Conservation (phyloP, 2,888 invertebrate species). For the Athalia circularis region DNA sequence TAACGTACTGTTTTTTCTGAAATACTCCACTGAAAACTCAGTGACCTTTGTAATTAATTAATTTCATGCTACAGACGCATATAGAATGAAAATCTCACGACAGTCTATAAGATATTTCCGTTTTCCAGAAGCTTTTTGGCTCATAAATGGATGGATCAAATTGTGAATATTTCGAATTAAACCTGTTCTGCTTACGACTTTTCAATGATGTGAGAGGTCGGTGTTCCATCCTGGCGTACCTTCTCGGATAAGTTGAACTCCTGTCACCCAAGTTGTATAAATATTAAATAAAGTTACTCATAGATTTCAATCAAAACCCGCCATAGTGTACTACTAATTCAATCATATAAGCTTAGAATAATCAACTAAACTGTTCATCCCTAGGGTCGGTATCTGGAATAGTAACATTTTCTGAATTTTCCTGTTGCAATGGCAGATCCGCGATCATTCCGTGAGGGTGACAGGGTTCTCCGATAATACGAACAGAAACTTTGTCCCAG, state of each 20-base stretch:
- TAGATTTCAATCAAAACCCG: conserved; percentile 51
- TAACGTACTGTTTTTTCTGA: not conserved
- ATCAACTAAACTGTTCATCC: conserved; percentile 59
- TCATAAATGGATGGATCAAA: no score
- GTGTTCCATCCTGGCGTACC: not conserved
- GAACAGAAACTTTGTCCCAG: conserved; percentile 62
- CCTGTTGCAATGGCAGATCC: conserved; percentile 49
- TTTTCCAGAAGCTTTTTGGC: not conserved
- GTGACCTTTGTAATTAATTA: conserved; percentile 31
- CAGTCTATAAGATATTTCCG: not conserved
- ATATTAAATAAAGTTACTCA: conserved; percentile 40
- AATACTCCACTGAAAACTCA: conserved; percentile 19
- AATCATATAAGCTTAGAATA: conserved; percentile 54
- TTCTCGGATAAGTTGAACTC: conserved; percentile 24
- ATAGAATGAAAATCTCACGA: not conserved
- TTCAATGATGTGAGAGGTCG: not conserved
- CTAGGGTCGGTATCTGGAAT: conserved; percentile 53
- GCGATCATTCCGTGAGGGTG: conserved; percentile 49
- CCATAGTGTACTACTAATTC: conserved; percentile 50
- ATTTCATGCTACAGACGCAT: conserved; percentile 32
- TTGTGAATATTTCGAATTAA: not conserved
- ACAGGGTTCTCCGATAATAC: conserved; percentile 57
- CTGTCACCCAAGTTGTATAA: conserved; percentile 38
- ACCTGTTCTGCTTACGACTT: not conserved
- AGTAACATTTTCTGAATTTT: conserved; percentile 52